phyloP scores from a whole-genome alignment of 37 sponge, comb jelly and placozoan species.

The Agelas oroides region DNA sequence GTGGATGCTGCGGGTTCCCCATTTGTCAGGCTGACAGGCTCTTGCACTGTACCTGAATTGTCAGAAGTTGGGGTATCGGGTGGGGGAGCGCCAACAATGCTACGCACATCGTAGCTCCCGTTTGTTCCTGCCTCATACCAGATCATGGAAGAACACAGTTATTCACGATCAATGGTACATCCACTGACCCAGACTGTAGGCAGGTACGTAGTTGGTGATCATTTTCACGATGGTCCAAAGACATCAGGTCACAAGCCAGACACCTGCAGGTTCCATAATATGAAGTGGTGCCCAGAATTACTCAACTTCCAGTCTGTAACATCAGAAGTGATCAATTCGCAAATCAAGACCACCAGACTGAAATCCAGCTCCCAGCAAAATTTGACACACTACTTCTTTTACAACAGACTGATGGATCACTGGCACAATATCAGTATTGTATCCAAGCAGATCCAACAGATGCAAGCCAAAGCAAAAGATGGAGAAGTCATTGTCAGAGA shows the following conservation, averaged over 20 bases:
- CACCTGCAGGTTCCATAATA: not conserved
- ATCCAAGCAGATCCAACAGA: not conserved
- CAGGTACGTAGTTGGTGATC: slow-evolving; percentile 4
- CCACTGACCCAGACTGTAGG: not conserved
- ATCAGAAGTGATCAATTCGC: slow-evolving; percentile 18
- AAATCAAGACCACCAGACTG: not conserved
- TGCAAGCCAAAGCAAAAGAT: not conserved
- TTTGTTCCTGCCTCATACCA: not conserved
- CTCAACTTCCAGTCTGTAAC: not conserved
- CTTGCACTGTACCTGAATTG: too few species aligned
- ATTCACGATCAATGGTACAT: not conserved
- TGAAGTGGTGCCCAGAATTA: slow-evolving; percentile 6
- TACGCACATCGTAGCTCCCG: too few species aligned
- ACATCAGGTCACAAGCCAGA: not conserved
- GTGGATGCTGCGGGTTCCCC: too few species aligned
- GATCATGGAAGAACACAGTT: not conserved
- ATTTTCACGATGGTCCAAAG: slow-evolving; percentile 4
- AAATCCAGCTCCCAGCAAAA: slow-evolving; percentile 15
- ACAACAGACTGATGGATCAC: slow-evolving; percentile 23
- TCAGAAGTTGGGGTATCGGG: too few species aligned
- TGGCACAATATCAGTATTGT: slow-evolving; percentile 14
- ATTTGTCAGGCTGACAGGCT: too few species aligned
- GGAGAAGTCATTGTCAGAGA: slow-evolving; percentile 8
- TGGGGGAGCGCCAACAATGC: too few species aligned
- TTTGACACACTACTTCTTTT: slow-evolving; percentile 2